Conservation (phyloP, 2,888 invertebrate species). For the Elegia similella region DNA sequence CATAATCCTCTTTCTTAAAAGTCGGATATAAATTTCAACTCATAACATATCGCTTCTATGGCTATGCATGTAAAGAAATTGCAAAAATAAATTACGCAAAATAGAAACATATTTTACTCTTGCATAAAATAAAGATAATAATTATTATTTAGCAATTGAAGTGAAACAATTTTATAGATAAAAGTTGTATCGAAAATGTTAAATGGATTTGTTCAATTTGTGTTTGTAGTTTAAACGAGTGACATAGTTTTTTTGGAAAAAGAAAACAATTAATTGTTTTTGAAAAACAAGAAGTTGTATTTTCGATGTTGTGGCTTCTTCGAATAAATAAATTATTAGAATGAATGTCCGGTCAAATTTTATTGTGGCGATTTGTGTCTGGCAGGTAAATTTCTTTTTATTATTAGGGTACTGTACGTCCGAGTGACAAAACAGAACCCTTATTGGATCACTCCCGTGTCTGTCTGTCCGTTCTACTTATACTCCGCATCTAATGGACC, state of each 20-base stretch:
- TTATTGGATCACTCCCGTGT: too few species aligned
- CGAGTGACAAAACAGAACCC: too few species aligned
- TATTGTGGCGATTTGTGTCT: conserved; percentile 8
- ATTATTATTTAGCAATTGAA: neutral
- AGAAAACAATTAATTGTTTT: neutral
- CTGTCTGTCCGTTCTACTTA: too few species aligned
- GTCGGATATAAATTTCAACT: too few species aligned
- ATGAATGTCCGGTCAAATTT: conserved; percentile 3
- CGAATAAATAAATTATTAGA: conserved; percentile 6
- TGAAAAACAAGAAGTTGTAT: neutral
- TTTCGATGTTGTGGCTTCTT: neutral
- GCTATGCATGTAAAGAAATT: too few species aligned
- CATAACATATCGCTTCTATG: too few species aligned
- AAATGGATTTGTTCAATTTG: conserved; percentile 5
- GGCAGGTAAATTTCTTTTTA: conserved; percentile 7
- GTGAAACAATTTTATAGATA: neutral
- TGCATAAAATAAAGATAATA: neutral
- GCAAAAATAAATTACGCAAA: neutral
- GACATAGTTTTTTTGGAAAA: neutral
- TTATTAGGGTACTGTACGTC: neutral
- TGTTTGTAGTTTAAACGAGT: conserved; percentile 1
- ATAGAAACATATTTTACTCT: neutral
- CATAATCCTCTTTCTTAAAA: too few species aligned
- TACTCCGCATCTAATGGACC: too few species aligned
- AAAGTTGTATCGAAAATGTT: neutral